Evolutionary conservation across 2,113 vertebrate species (phyloP), one percentile per base, ranked within the genome.

Genomic region (Ceyx cyanopectus): DNA sequence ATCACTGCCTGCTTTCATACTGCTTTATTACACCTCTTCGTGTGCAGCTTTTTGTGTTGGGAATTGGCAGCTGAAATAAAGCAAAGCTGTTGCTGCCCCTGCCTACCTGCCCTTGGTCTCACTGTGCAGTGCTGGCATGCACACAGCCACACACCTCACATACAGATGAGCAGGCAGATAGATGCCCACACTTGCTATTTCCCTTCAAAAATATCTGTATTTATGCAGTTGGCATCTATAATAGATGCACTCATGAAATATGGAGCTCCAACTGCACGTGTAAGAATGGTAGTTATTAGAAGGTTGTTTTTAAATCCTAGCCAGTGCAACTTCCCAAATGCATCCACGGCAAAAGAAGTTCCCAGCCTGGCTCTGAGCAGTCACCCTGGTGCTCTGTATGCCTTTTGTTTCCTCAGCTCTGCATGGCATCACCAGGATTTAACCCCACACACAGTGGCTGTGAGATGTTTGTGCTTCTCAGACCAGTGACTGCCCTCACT

Each of bases 1-100:
- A 97, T 97, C 94, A 95, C 91, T 89, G 85, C 83, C 93, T 97
- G 87, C 89, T 96, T 93, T 92, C 92, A 84, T 89, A 92, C 89
- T 93, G 87, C 85, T 89, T 96, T 96, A 88, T 92, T 96, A 81
- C 89, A 95, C 80, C 69, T 90, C 81, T 96, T 90, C 0, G 1
- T 6, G 0, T 77, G 83, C 87, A 77, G 83, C 68, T 89, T 92
- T 95, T 90, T 91, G 83, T 70, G 54, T 57, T 87, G 34, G 87
- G 72, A 95, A 94, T 95, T 94, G 2, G 0, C 91, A 90, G 40
- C 58, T 65, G 63, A 91, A 94, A 87, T 92, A 90, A 93, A 85
- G 26, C 78, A 73, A 74, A 70, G 65, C 73, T 91, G 56, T 87
- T 94, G 57, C 82, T 90, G 2, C 82, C 74, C 80, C 61, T 68